A percentile compares a stretch with the other conserved stretches of the same genome.
Evolutionary conservation across 2,888 invertebrate genomes (phyloP).

Genomic region (Nyleta sp.): DNA sequence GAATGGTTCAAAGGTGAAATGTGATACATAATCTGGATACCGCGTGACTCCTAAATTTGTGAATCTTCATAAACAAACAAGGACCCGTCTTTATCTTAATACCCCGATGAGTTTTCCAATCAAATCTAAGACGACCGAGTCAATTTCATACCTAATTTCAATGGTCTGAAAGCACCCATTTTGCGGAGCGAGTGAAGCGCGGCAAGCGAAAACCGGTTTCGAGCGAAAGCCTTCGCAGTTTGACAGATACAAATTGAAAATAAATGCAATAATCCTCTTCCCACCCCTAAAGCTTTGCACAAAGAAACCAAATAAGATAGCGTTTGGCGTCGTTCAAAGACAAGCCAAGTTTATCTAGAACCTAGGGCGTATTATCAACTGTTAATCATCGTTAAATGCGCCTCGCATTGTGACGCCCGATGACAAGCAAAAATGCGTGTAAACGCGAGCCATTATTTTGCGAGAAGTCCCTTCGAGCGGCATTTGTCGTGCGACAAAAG

Average conservation of each 20-base stretch:
- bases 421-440: constrained; percentile 54
- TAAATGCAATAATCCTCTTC: constrained; percentile 38
- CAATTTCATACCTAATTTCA: too few species aligned
- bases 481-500: constrained; percentile 44
- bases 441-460: constrained; percentile 53
- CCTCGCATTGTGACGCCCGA: constrained; percentile 22
- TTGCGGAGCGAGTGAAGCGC: neutral
- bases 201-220: neutral
- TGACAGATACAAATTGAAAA: constrained; percentile 51
- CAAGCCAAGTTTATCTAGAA: constrained; percentile 35
- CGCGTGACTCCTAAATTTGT: too few species aligned
- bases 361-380: constrained; percentile 43
- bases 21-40: too few species aligned
- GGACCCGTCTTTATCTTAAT: too few species aligned
- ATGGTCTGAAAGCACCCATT: neutral
- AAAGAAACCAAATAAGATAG: constrained; percentile 35
- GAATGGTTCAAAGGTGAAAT: too few species aligned
- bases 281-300: neutral
- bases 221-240: neutral
- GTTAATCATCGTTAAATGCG: constrained; percentile 50
- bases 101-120: neutral
- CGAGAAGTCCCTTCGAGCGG: constrained; percentile 10
- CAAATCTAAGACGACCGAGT: neutral
- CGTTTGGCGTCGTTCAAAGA: constrained; percentile 12
- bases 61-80: too few species aligned